phyloP scores from a whole-genome alignment of 2,797 vertebrate species.

The Argya squamiceps region DNA sequence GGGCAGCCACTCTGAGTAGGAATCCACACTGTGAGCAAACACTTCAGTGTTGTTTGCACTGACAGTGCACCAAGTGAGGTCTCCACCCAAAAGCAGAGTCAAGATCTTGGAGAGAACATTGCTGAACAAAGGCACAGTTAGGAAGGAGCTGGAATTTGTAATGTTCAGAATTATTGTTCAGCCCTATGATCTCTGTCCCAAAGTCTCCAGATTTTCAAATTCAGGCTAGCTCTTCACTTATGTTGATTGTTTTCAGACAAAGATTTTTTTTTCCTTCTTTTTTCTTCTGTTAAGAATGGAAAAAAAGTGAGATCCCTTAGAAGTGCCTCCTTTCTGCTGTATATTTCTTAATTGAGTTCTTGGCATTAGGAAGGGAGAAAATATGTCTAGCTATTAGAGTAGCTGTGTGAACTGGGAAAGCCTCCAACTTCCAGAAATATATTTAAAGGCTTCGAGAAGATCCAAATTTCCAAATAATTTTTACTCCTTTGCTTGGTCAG shows the following conservation, averaged over 20 bases:
- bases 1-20: not conserved
- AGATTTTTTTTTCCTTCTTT: not conserved
- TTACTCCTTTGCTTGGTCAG: slow-evolving; percentile 34
- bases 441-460: slow-evolving; percentile 25
- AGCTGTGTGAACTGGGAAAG: slow-evolving; percentile 38
- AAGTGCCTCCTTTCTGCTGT: not conserved
- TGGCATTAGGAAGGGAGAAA: slow-evolving; percentile 24
- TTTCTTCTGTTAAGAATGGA: not conserved
- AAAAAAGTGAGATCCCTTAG: not conserved
- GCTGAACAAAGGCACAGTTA: not conserved
- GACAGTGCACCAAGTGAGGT: not conserved
- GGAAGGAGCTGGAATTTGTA: not conserved
- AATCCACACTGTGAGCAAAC: not conserved
- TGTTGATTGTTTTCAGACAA: not conserved
- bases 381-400: slow-evolving; percentile 19
- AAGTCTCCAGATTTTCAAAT: not conserved
- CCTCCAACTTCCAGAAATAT: slow-evolving; percentile 17
- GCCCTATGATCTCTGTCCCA: not conserved
- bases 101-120: not conserved
- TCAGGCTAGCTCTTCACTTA: not conserved
- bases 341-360: slow-evolving; percentile 37
- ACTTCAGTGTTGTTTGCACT: not conserved
- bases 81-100: slow-evolving; percentile 4
- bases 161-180: not conserved
- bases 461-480: slow-evolving; percentile 20